phyloP scores from a whole-genome alignment of 2,797 vertebrate genomes.

The Crypturellus tataupa region DNA sequence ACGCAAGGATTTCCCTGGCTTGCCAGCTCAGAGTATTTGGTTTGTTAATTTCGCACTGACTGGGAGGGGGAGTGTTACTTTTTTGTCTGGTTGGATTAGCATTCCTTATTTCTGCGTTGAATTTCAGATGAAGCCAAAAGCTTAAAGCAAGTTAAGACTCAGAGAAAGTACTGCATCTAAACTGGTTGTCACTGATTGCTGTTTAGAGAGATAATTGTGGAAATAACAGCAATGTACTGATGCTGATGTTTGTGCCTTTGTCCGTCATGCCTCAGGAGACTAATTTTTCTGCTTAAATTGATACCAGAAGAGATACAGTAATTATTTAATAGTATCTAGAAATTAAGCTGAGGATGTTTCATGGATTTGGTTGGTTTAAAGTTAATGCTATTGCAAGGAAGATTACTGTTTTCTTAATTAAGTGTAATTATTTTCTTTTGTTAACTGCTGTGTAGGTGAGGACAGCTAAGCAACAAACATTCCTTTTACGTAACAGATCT shows the following conservation, averaged over 20 bases:
- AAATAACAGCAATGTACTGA: background rate
- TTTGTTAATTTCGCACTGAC: background rate
- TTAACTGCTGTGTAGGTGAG: background rate
- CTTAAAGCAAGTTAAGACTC: background rate
- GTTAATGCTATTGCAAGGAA: conserved; percentile 3
- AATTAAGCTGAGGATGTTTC: background rate
- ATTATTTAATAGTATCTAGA: conserved; percentile 21
- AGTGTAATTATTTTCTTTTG: background rate
- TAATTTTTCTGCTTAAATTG: conserved; percentile 13
- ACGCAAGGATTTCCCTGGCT: background rate
- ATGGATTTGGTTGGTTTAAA: conserved; percentile 34
- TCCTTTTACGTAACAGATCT: background rate
- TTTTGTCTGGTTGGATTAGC: background rate
- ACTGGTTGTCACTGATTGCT: background rate
- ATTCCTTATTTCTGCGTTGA: background rate
- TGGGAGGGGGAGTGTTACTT: background rate
- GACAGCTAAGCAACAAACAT: background rate
- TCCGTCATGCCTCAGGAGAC: background rate
- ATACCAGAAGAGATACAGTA: background rate
- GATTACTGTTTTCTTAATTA: conserved; percentile 1
- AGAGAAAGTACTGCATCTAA: background rate
- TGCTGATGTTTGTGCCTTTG: background rate
- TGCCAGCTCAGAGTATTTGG: background rate
- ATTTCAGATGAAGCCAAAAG: background rate
- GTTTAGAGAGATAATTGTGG: background rate